Evolutionary conservation across 92 coral and sea anemone genomes (phyloP), one percentile per base, ranked within the genome.

Genomic region (Epizoanthus rinbou): DNA sequence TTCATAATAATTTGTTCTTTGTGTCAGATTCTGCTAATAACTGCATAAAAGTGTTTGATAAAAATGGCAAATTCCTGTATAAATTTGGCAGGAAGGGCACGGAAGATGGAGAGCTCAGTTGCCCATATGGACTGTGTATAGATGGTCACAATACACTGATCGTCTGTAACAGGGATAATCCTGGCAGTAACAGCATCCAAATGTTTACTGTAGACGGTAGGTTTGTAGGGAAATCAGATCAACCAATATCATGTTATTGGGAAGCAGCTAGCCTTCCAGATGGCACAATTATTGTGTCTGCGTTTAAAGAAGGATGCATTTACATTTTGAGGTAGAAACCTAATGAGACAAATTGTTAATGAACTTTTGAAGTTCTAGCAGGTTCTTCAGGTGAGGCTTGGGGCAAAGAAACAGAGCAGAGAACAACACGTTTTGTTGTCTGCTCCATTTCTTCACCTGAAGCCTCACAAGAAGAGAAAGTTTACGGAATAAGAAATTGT

Each of bases 141-240:
- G 16, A 62, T 28, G 23, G 67, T 62, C 9, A 62, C 21, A 62
- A 62, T 28, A 62, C 67, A 62, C 67, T 62, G 22, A 15, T 62
- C 23, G 67, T 62, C n/a, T 62, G 67, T 62, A 62, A 62, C 23
- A 1, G 1, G 0, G 8, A 0, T 18, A 62, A 16, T 62, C 22
- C 25, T 28, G 25, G 67, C n/a, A 62, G n/a, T 62, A 62, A 16
- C 23, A 18, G 67, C 21, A 15, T 62, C 67, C 67, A 62, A 62
- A 10, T 62, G 67, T 62, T 5, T 28, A 62, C 67, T 10, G 6
- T 62, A 62, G 21, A 62, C 67, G 67, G 67, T n/a, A 15, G 67
- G 67, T 62, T 62, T 62, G 67, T 62, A 6, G 67, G 67, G 7
- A 62, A 62, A n/a, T 62, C 67, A 62, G 67, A 3, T 62, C 67